phyloP scores from a whole-genome alignment of 2,797 vertebrate species.

The Enteromius unitaeniatus region DNA sequence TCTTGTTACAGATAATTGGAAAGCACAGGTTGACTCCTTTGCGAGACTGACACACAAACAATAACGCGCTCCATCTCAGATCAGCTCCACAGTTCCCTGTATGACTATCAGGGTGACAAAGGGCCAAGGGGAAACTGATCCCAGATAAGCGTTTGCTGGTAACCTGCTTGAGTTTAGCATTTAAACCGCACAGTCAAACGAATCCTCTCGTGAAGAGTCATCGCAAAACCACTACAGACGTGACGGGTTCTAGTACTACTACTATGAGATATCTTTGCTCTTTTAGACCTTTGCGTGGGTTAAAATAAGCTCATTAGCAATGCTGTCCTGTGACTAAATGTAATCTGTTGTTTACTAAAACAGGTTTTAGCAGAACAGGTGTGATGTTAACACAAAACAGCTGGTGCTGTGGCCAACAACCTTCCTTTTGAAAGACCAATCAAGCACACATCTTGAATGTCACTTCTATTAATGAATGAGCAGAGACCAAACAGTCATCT shows the following conservation, averaged over 20 bases:
- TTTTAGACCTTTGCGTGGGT: conserved; percentile 64
- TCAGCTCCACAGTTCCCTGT: conserved; percentile 25
- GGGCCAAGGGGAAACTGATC: conserved; percentile 19
- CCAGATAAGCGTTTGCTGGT: conserved; percentile 35
- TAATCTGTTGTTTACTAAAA: conserved; percentile 77
- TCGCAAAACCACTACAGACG: conserved; percentile 19
- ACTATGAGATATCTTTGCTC: conserved; percentile 11
- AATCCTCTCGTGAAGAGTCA: conserved; percentile 36
- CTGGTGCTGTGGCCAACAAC: conserved; percentile 67
- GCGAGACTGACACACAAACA: conserved; percentile 48
- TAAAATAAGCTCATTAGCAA: conserved; percentile 69
- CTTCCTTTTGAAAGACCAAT: conserved; percentile 53
- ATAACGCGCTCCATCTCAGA: conserved; percentile 22
- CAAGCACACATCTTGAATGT: conserved; percentile 30
- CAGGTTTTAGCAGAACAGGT: conserved; percentile 71
- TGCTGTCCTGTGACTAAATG: conserved; percentile 61
- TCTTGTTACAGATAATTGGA: conserved; percentile 53
- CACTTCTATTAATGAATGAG: conserved; percentile 40
- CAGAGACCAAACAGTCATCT: conserved; percentile 38
- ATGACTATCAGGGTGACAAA: conserved; percentile 37
- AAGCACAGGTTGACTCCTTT: conserved; percentile 49
- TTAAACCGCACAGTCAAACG: conserved; percentile 32
- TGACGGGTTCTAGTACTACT: conserved; percentile 14
- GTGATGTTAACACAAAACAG: conserved; percentile 74
- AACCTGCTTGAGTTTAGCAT: conserved; percentile 39